Conservation (phyloP, 2,113 vertebrate species). For the Ptilorrhoa leucosticta region DNA sequence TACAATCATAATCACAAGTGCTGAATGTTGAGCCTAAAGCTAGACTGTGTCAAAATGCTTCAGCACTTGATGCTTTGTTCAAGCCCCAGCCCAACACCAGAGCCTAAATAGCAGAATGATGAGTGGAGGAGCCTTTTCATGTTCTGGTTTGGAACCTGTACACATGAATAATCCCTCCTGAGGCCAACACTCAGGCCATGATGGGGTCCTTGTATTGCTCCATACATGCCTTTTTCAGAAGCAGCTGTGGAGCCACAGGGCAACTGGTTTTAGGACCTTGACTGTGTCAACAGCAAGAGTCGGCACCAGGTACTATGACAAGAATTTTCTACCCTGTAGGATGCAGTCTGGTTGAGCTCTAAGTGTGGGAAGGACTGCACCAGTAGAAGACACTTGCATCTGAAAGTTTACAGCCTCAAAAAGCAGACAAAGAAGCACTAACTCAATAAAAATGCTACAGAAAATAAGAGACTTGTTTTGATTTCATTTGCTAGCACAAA, state of each 20-base stretch:
- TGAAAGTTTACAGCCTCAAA: neutral
- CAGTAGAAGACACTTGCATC: neutral
- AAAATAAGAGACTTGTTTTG: neutral
- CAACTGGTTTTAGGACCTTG: neutral
- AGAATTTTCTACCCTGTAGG: neutral
- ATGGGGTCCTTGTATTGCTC: neutral
- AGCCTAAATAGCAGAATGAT: neutral
- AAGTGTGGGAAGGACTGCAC: neutral
- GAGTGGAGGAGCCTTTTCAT: slow-evolving; percentile 2
- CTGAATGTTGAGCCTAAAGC: neutral
- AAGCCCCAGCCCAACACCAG: neutral
- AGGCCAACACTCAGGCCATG: neutral
- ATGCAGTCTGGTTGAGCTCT: neutral
- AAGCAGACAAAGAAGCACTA: neutral
- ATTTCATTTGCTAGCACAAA: neutral
- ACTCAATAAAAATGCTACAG: neutral
- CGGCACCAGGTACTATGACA: fast-evolving
- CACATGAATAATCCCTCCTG: neutral
- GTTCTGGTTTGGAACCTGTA: neutral
- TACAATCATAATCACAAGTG: neutral
- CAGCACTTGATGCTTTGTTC: neutral
- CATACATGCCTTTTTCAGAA: neutral
- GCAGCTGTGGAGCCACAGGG: neutral
- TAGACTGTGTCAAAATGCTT: neutral
- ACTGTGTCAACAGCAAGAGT: neutral